Evolutionary conservation across 1,140 invertebrate genomes (phyloP).

Genomic region (Goniozus legneri): DNA sequence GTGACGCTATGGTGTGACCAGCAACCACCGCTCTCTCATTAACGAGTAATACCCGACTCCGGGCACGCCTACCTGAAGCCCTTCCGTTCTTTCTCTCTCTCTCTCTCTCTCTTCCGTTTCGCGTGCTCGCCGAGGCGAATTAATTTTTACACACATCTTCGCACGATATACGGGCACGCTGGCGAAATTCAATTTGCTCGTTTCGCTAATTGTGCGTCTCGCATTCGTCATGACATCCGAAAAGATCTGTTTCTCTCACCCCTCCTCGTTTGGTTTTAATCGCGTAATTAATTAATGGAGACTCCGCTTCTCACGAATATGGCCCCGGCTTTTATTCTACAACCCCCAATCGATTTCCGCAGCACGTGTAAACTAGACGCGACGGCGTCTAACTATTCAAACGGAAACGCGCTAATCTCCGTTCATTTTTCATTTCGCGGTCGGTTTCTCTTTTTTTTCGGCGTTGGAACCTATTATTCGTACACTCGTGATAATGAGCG

Average conservation of each 20-base stretch:
- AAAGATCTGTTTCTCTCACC: too few species aligned
- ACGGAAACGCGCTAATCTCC: conserved; percentile 16
- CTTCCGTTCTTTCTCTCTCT: conserved; percentile 1
- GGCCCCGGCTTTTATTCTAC: too few species aligned
- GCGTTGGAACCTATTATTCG: conserved; percentile 15
- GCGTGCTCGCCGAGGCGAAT: too few species aligned
- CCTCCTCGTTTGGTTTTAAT: too few species aligned
- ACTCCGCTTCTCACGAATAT: too few species aligned
- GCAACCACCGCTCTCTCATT: conserved; percentile 27
- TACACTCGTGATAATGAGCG: conserved; percentile 26
- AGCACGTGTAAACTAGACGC: conserved; percentile 11
- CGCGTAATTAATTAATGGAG: too few species aligned
- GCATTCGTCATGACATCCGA: too few species aligned
- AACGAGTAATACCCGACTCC: conserved; percentile 15
- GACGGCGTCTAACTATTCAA: conserved; percentile 1
- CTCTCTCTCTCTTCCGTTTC: conserved; percentile 1
- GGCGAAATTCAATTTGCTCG: too few species aligned
- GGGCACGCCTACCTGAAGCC: neutral
- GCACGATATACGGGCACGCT: too few species aligned
- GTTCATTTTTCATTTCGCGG: conserved; percentile 27
- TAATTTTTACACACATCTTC: too few species aligned
- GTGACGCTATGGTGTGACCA: neutral
- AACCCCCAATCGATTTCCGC: conserved; percentile 13
- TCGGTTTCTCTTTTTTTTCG: conserved; percentile 1
- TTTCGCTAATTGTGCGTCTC: too few species aligned